Evolutionary conservation across 2,113 vertebrate genomes (phyloP), one percentile per base, ranked within the genome.

Genomic region (Nannobrachium achirus): DNA sequence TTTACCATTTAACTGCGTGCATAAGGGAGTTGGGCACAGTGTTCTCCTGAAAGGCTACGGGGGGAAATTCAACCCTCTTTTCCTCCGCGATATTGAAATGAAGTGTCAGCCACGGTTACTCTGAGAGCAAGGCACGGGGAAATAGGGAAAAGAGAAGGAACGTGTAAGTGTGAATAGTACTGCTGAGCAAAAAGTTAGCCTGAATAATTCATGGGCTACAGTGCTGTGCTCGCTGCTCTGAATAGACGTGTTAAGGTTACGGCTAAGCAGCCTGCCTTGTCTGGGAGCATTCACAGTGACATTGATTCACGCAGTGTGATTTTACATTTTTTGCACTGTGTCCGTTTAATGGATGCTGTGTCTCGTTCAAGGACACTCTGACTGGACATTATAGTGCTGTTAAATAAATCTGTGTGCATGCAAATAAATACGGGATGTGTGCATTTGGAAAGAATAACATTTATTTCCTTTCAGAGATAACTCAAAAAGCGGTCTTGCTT

Each of bases 121-220:
- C 25, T 65, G 69, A 76, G 63, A 63, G 73, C 80, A 78, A 38
- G 61, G 65, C 39, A 66, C 60, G 48, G 58, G 53, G 69, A 71
- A 5, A 25, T 2, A 10, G 19, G 41, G 19, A 19, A 6, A 25
- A 46, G 69, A 52, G 66, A 66, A 56, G 25, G 49, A 60, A 71
- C 69, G 51, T 66, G 63, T 76, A 62, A 81, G 76, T 11, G 44
- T 55, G 62, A 71, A 69, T 48, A 46, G 49, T 81, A 63, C 66
- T n/a, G 62, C 62, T 72, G 69, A 79, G 78, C 25, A 86, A 72
- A 63, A 81, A 81, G 77, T 8, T 33, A 20, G 45, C 52, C 25
- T 86, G 76, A 86, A 86, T 84, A 75, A 84, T 86, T 86, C 79
- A 84, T 46, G 52, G 41, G 49, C 16, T 63, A n/a, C 66, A 56